Base-by-base conservation (phyloP, 2,113 vertebrate species). In the Pachypanchax playfairii region DNA sequence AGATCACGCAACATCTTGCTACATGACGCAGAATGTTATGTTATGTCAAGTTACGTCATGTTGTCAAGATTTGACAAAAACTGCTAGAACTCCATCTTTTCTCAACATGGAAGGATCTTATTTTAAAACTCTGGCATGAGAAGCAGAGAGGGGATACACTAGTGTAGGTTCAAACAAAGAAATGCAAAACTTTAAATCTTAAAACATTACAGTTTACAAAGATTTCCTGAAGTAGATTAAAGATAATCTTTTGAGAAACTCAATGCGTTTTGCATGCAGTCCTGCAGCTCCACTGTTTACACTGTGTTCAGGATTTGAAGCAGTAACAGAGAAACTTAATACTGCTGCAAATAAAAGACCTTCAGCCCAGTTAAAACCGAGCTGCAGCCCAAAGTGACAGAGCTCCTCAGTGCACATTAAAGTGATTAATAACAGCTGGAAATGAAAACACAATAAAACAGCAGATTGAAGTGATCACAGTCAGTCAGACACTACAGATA, bases 341-440 rank as follows among this genome's bases (percentile, higher is more conserved):
- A 33, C 21, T 43, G 31, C 6, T 28, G 17, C 28, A 48, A 57
- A 33, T 12, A 28, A 24, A 56, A 51, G 47, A 25, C 60, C 56
- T 48, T 31, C 38, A 22, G 47, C 21, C 0, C 17, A 47, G 50
- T 57, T 41, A 57, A 52, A 47, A 31, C 46, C 31, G 17, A 24
- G 20, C 26, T 18, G 6, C 0, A 10, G 47, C 25, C 17, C 1
- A 20, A 46, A 39, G 62, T 64, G 66, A 51, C 48, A 33, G 21
- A 26, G 6, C 5, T 33, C 47, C 54, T 61, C 28, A 17, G 18
- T 39, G 18, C 38, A 24, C 60, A 42, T 38, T 26, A n/a, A 59
- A 7, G n/a, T 1, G 15, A 51, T 70, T 56, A 48, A 67, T 67
- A 55, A 44, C 61, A 58, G 62, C 39, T 26, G 5, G 49, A 57